A percentile compares a stretch with the other conserved stretches of the same genome.
phyloP scores from a whole-genome alignment of 2,797 vertebrate species.

The Pagetopsis macropterus region DNA sequence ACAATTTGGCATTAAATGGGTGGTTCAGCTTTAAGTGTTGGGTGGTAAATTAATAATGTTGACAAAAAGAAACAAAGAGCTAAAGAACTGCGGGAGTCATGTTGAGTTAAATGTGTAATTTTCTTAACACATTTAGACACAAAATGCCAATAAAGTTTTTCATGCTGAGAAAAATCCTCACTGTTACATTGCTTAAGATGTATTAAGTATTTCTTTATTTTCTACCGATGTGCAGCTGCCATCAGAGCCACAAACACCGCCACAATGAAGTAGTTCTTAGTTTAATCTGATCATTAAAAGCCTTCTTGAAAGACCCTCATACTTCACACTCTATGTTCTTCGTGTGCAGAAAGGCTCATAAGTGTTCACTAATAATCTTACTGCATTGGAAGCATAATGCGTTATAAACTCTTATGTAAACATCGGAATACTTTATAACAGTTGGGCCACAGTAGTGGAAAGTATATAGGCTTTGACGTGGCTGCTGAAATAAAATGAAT shows the following conservation, averaged over 20 bases:
- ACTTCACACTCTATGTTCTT: neutral
- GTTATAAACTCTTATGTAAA: constrained; percentile 4
- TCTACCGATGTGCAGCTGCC: neutral
- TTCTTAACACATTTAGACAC: constrained; percentile 13
- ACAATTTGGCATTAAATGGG: constrained; percentile 35
- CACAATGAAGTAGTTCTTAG: constrained; percentile 5
- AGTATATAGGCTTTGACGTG: neutral
- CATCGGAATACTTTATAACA: neutral
- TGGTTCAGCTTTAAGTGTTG: constrained; percentile 19
- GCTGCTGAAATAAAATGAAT: neutral
- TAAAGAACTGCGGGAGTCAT: constrained; percentile 6
- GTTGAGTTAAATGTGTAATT: constrained; percentile 20
- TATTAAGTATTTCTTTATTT: constrained; percentile 17
- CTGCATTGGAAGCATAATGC: neutral
- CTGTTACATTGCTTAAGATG: neutral
- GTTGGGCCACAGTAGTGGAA: neutral
- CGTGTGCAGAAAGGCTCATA: neutral
- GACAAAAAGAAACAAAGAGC: constrained; percentile 24
- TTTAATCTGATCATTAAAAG: constrained; percentile 3
- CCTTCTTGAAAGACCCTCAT: neutral
- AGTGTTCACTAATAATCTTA: neutral
- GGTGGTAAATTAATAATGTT: constrained; percentile 22
- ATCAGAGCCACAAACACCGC: neutral
- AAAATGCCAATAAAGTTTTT: constrained; percentile 13
- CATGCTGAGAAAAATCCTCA: constrained; percentile 6